Conservation (phyloP, 2,888 invertebrate species). For the Pemphredon lugubris region DNA sequence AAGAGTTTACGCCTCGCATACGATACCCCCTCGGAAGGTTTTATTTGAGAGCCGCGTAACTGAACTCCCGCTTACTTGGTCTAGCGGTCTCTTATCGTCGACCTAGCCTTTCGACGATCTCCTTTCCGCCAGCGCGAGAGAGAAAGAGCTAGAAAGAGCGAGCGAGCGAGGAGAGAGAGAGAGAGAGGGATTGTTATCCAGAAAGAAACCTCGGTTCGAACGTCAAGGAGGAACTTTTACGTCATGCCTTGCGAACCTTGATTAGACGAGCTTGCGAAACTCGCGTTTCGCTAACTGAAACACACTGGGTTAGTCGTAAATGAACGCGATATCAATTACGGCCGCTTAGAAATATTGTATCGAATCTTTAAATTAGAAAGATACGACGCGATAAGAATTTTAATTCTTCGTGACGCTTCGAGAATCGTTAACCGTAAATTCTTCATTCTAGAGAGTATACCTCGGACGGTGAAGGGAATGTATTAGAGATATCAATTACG, state of each 20-base stretch:
- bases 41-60: constrained; percentile 64
- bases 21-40: constrained; percentile 61
- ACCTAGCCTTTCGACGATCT: constrained; percentile 24
- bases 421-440: too few species aligned
- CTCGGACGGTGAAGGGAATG: too few species aligned
- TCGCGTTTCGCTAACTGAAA: too few species aligned
- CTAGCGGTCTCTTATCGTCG: constrained; percentile 42
- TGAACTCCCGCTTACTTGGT: constrained; percentile 56
- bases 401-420: too few species aligned
- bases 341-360: too few species aligned
- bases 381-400: too few species aligned
- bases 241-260: constrained; percentile 32
- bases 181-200: too few species aligned
- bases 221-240: constrained; percentile 25
- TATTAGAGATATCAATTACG: constrained; percentile 6
- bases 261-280: constrained; percentile 35
- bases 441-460: too few species aligned
- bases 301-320: too few species aligned
- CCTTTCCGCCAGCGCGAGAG: constrained; percentile 26
- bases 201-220: not conserved
- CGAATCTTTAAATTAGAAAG: too few species aligned
- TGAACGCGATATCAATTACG: too few species aligned
- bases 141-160: constrained; percentile 4
- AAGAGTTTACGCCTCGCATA: constrained; percentile 78
- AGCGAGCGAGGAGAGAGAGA: not conserved